phyloP scores from a whole-genome alignment of 2,888 invertebrate genomes.

The Drosophila koepferae region DNA sequence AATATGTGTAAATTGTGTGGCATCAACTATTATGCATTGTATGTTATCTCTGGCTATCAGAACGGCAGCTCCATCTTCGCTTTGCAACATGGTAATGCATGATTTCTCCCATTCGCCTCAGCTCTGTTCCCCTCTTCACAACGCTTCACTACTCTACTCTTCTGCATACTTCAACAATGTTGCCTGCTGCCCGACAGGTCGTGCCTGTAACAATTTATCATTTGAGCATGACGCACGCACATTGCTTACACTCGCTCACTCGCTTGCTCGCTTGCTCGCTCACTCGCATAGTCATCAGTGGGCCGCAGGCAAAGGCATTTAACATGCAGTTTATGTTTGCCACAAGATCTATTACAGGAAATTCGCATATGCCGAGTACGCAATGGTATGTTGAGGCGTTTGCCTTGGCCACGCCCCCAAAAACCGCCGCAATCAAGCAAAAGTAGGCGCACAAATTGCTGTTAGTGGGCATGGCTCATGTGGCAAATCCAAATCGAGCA shows the following conservation, averaged over 20 bases:
- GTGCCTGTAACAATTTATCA: constrained; percentile 73
- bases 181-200: constrained; percentile 52
- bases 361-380: constrained; percentile 69
- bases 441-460: constrained; percentile 77
- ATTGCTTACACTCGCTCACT: constrained; percentile 19
- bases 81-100: constrained; percentile 37
- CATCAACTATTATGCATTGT: constrained; percentile 80
- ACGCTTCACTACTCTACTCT: not conserved
- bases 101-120: not conserved
- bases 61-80: constrained; percentile 37
- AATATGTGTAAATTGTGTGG: constrained; percentile 82
- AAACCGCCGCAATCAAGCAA: constrained; percentile 27
- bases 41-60: constrained; percentile 72
- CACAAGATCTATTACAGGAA: constrained; percentile 83
- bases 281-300: constrained; percentile 7
- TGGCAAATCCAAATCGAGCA: constrained; percentile 84
- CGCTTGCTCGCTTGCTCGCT: constrained; percentile 18
- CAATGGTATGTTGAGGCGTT: constrained; percentile 47
- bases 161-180: constrained; percentile 34
- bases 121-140: too few relatives aligned
- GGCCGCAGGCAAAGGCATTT: constrained; percentile 73
- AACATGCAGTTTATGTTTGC: constrained; percentile 82
- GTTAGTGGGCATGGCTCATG: constrained; percentile 78
- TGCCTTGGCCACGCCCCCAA: constrained; percentile 41
- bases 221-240: constrained; percentile 77